Base-by-base conservation (phyloP, 2,888 invertebrate species). In the Trichogramma dendrolimi region DNA sequence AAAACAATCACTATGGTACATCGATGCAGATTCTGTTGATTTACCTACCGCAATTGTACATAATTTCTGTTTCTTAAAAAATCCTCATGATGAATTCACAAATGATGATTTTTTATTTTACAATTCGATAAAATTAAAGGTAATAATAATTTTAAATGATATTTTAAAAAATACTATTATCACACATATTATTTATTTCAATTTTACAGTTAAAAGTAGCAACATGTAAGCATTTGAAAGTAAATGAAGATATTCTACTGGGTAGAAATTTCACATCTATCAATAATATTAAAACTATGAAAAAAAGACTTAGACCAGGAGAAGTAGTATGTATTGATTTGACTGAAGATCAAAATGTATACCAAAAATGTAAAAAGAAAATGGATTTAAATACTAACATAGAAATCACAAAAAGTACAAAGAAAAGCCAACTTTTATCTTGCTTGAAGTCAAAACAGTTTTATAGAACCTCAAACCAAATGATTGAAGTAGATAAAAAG, bases 11-110 rank as follows among this genome's bases (percentile, higher is more conserved):
- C 55, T 67, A 42, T 75, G 74, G 69, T 67, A 75, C 10, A 64
- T 78, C 66, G 71, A 73, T 54, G 67, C 72, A 52, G 68, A 71
- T 63, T 69, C 68, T 4, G 73, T 75, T 56, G 72, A 77, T 61
- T 52, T 73, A 10, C 61, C 66, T 55, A 66, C 67, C 64, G 69
- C 70, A 2, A 72, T 73, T 56, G 68, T 69, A 6, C 67, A 70
- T 52, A 76, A 75, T 57, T 47, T 75, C 8, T 11, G 58, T 43
- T 68, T 71, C 50, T 73, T 75, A 62, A 69, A 58, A 58, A 49
- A 57, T 50, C 38, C 40, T n/a, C 47, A 55, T 27, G 11, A 43
- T 11, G 27, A 27, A 27, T 55, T 39, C 46, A 6, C 6, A 11
- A 46, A 38, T 47, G 55, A 55, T 27, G 27, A 27, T 27, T 27